These are phyloP conservation scores for Sphenopsis melanotis DNA, from an alignment of 2,797 vertebrate genomes.

Conservation along the genomic window DNA sequence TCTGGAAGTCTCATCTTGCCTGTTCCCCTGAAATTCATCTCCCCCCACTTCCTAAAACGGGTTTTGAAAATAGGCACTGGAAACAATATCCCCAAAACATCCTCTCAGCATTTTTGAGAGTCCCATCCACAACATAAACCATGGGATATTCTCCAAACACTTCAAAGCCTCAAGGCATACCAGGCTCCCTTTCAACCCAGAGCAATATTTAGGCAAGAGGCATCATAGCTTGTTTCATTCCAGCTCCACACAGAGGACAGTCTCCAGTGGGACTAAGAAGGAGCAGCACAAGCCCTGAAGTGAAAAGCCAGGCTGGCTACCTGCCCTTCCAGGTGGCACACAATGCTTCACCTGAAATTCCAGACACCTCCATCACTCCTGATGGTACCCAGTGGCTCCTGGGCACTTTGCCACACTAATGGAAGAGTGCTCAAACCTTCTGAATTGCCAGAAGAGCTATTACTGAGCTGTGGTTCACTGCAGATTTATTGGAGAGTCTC, in stretches of 20 bases:
- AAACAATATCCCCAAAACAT: constrained; percentile 19
- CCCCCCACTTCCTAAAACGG: not conserved
- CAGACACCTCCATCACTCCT: not conserved
- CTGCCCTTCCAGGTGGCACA: not conserved
- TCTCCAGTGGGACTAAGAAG: not conserved
- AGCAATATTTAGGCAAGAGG: not conserved
- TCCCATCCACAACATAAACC: not conserved
- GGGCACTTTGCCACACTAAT: not conserved
- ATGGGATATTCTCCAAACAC: not conserved
- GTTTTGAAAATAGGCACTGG: not conserved
- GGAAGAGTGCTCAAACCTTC: not conserved
- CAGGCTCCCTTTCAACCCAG: not conserved
- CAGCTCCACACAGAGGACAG: not conserved
- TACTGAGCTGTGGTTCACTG: not conserved
- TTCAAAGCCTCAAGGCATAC: not conserved
- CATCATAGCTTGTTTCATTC: not conserved
- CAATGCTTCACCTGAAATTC: not conserved
- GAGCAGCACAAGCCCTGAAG: not conserved
- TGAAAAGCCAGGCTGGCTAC: not conserved
- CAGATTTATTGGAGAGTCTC: not conserved
- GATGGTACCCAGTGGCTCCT: not conserved
- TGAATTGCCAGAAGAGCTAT: not conserved
- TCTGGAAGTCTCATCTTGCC: constrained; percentile 44
- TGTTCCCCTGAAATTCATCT: constrained; percentile 30
- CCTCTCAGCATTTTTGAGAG: not conserved